Percentiles rank a stretch among this genome's conserved stretches.
Conservation (phyloP, 2,797 vertebrate genomes). For the Malurus splendens region DNA sequence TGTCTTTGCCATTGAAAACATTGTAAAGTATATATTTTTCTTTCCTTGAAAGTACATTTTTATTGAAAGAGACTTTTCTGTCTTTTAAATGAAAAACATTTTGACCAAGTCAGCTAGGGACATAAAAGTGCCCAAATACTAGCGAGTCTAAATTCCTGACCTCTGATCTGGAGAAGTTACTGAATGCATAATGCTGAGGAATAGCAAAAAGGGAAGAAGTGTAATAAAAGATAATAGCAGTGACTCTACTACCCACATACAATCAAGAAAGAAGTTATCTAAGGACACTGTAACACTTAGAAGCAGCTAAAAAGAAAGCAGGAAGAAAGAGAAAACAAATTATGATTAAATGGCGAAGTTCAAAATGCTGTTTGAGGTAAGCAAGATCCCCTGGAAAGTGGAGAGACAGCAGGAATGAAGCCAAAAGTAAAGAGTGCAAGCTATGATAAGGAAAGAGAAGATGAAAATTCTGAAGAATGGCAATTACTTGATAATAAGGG, state of each 20-base stretch:
- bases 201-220: slow-evolving; percentile 19
- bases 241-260: slow-evolving; percentile 14
- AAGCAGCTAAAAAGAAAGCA: slow-evolving; percentile 12
- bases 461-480: slow-evolving; percentile 14
- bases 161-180: slow-evolving; percentile 21
- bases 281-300: slow-evolving; percentile 19
- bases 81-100: slow-evolving; percentile 24
- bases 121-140: not conserved
- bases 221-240: slow-evolving; percentile 34
- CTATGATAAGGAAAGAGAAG: slow-evolving; percentile 29
- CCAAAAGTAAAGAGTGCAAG: slow-evolving; percentile 24
- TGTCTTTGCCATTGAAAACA: not conserved
- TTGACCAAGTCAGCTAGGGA: not conserved
- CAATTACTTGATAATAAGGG: slow-evolving; percentile 23
- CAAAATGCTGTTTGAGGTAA: slow-evolving; percentile 39
- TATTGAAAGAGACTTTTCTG: not conserved
- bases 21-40: not conserved
- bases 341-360: not conserved
- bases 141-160: not conserved
- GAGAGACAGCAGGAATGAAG: not conserved
- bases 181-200: slow-evolving; percentile 20
- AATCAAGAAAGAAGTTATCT: slow-evolving; percentile 23
- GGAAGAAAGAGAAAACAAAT: slow-evolving; percentile 27
- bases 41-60: not conserved
- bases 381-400: slow-evolving; percentile 19